phyloP scores from a whole-genome alignment of 1,140 invertebrate genomes.

The Drosophila saltans region DNA sequence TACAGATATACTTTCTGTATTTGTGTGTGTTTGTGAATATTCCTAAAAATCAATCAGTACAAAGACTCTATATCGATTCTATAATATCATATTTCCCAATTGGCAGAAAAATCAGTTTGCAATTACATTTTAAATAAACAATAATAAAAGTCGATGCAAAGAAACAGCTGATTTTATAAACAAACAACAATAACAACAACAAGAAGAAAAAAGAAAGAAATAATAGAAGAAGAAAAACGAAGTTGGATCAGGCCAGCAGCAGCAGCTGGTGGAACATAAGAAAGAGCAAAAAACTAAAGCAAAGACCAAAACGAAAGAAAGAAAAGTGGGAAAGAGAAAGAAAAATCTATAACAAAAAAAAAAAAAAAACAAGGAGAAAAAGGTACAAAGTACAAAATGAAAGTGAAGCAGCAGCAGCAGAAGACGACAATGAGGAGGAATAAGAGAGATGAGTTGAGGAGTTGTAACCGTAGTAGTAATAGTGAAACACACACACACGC shows the following conservation, averaged over 20 bases:
- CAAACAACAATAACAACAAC: slow-evolving; percentile 20
- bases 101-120: not conserved
- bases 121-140: slow-evolving; percentile 33
- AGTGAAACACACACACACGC: not conserved
- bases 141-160: slow-evolving; percentile 14
- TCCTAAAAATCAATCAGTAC: not conserved
- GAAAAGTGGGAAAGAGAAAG: slow-evolving; percentile 36
- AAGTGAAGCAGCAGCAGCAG: slow-evolving; percentile 49
- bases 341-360: slow-evolving; percentile 57
- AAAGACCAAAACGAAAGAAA: slow-evolving; percentile 16
- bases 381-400: slow-evolving; percentile 74
- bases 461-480: slow-evolving; percentile 17
- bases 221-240: slow-evolving; percentile 43
- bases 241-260: slow-evolving; percentile 40
- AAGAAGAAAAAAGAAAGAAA: slow-evolving; percentile 28
- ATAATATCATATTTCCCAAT: not conserved
- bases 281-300: not conserved
- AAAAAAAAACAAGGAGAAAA: slow-evolving; percentile 24
- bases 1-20: not conserved
- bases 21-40: not conserved
- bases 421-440: slow-evolving; percentile 25
- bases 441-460: slow-evolving; percentile 45
- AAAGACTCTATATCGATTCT: not conserved
- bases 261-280: not conserved
- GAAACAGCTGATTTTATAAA: slow-evolving; percentile 64